These are phyloP conservation scores for Actenoides lindsayi DNA, from an alignment of 2,113 vertebrate genomes.

Conservation along the genomic window DNA sequence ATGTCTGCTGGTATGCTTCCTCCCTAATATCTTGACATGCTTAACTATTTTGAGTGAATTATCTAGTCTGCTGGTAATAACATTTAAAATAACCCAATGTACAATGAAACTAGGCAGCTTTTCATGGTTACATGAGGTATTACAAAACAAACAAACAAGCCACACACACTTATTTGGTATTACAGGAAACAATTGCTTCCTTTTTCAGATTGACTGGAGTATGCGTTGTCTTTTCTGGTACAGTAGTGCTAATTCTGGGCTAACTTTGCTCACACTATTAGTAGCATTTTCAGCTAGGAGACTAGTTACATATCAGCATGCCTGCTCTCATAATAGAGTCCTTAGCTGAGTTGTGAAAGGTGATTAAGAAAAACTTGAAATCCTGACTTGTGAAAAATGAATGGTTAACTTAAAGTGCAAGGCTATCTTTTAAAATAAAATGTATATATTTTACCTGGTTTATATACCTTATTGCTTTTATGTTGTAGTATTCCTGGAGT, in stretches of 20 bases:
- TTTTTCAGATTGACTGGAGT: background rate
- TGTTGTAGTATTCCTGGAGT: background rate
- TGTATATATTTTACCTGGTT: background rate
- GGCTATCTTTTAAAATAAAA: background rate
- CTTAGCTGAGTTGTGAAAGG: background rate
- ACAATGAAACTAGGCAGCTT: background rate
- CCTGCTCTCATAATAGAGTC: background rate
- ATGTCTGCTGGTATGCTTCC: background rate
- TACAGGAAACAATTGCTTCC: background rate
- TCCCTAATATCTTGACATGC: background rate
- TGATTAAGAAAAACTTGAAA: background rate
- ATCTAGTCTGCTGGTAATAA: background rate
- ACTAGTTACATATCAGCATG: background rate
- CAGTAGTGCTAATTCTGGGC: background rate
- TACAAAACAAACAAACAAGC: background rate
- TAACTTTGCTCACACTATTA: background rate
- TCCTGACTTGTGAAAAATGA: background rate
- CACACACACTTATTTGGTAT: background rate
- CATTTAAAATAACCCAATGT: background rate
- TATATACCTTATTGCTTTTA: background rate
- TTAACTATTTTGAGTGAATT: background rate
- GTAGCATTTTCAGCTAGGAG: background rate
- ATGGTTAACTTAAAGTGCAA: background rate
- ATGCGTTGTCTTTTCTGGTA: background rate
- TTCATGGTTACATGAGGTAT: background rate